Base-by-base conservation (phyloP, 2,888 invertebrate species). In the Synanthedon tipuliformis region DNA sequence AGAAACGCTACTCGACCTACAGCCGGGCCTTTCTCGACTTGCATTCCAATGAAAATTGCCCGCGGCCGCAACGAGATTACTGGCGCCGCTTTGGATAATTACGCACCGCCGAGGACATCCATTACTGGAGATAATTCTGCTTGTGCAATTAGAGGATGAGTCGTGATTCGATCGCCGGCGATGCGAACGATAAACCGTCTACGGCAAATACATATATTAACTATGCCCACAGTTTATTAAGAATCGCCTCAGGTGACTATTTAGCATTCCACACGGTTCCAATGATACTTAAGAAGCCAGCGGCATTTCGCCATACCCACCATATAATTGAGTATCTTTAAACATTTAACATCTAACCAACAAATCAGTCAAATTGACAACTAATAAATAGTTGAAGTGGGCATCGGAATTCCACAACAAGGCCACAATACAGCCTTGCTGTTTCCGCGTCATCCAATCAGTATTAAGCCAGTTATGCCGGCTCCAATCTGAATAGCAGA, bases 361-460 rank as follows among this genome's bases (percentile, higher is more conserved):
- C 23, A 49, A 49, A 49, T 18, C 50, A 34, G 27, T 50, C 18
- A 34, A 40, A 34, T 50, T 67, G 74, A 77, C 73, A 74, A 69
- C 69, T 66, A 76, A 73, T 75, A 73, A 76, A 77, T 75, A 69
- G 70, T 68, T 73, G 73, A 74, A 74, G 72, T 71, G 75, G 75
- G 70, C 72, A 67, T 67, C 56, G 76, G 79, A 77, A 80, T 79
- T 75, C 70, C 72, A 69, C 73, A 82, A 83, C 83, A 86, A 86
- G 86, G 86, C 75, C 86, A 73, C 65, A 57, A 62, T 65, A 67
- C 75, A 84, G 78, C 85, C 86, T 86, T 85, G 85, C 76, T 75
- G 76, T 72, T 78, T 82, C 81, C 82, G 81, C 80, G 69, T 79
- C 81, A 78, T 80, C 85, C 80, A 82, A 80, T 81, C 81, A 80